Evolutionary conservation across 2,113 vertebrate genomes (phyloP).

Genomic region (Ondatra zibethicus): DNA sequence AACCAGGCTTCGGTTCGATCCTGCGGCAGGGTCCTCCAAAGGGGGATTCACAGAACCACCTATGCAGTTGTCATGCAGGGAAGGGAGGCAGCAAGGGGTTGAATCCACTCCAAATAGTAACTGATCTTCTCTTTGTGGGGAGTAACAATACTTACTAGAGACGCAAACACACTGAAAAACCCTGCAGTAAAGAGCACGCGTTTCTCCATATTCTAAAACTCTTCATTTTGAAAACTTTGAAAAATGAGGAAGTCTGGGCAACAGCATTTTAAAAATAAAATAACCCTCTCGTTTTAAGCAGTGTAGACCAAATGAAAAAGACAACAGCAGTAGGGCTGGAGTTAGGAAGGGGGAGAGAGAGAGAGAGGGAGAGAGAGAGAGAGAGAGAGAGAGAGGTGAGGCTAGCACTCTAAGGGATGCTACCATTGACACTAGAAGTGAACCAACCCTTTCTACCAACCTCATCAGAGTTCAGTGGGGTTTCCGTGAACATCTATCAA

Average conservation of each 20-base stretch:
- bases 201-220: background rate
- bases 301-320: background rate
- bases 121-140: background rate
- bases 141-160: background rate
- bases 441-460: background rate
- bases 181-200: background rate
- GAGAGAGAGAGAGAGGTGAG: background rate
- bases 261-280: background rate
- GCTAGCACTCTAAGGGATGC: background rate
- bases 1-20: background rate
- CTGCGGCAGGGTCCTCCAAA: background rate
- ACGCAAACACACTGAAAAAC: background rate
- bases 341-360: background rate
- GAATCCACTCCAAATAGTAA: background rate
- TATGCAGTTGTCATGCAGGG: background rate
- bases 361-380: background rate
- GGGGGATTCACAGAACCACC: background rate
- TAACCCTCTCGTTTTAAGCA: background rate
- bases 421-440: background rate
- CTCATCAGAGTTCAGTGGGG: background rate
- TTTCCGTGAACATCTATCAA: slow-evolving; percentile 24
- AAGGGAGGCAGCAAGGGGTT: background rate
- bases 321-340: background rate
- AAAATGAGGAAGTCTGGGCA: background rate
- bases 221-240: background rate